A percentile compares a stretch with the other conserved stretches of the same genome.
Conservation (phyloP, 2,797 vertebrate genomes). For the Notamacropus eugenii region DNA sequence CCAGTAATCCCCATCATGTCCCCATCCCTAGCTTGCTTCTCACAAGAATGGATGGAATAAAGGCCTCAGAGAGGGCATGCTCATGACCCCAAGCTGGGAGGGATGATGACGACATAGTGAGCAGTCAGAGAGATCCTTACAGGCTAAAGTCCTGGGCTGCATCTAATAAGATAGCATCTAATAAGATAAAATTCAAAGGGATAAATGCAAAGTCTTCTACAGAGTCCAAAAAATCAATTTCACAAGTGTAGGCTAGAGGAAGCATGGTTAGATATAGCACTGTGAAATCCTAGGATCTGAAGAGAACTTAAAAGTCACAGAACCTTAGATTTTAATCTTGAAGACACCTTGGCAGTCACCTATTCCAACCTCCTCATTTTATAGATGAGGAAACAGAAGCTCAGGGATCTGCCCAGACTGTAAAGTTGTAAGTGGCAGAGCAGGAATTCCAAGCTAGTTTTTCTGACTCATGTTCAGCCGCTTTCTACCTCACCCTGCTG, state of each 20-base stretch:
- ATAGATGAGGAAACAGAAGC: not conserved
- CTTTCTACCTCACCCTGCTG: not conserved
- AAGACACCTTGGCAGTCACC: not conserved
- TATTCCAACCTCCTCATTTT: not conserved
- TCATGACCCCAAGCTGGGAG: not conserved
- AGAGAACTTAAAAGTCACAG: not conserved
- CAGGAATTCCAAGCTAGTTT: not conserved
- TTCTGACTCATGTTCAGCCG: not conserved
- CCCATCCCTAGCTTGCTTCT: not conserved
- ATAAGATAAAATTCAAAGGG: not conserved
- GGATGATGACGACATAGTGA: not conserved
- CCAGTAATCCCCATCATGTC: not conserved
- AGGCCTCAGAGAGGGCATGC: not conserved
- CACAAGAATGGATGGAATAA: not conserved
- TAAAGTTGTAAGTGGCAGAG: not conserved
- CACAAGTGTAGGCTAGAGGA: not conserved
- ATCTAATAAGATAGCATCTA: not conserved
- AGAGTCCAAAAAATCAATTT: not conserved
- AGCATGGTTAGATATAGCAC: not conserved
- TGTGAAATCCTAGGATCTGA: not conserved
- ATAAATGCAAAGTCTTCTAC: not conserved
- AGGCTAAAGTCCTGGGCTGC: not conserved
- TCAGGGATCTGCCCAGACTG: not conserved
- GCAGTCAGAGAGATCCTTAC: not conserved
- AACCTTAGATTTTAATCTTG: not conserved